Evolutionary conservation across 2,113 vertebrate genomes (phyloP).

Genomic region (Aythya baeri): DNA sequence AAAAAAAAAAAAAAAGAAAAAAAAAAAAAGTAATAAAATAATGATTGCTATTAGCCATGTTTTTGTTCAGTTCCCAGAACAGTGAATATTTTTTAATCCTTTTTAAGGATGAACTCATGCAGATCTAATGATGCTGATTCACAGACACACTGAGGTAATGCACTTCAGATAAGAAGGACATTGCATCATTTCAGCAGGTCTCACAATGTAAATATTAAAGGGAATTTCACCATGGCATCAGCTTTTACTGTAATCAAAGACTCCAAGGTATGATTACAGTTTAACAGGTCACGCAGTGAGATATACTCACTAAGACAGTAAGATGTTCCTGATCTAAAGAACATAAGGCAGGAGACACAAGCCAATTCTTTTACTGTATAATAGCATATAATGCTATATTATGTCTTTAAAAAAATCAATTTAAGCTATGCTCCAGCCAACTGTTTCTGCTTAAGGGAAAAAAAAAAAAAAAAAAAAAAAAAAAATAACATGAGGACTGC

Average conservation of each 20-base stretch:
- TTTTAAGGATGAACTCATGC: slow-evolving; percentile 77
- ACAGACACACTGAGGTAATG: slow-evolving; percentile 78
- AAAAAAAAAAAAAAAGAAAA: not conserved
- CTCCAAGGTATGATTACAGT: slow-evolving; percentile 29
- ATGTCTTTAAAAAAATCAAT: slow-evolving; percentile 7
- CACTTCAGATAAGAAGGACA: slow-evolving; percentile 59
- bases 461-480: not conserved
- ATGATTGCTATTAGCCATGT: not conserved
- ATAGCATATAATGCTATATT: not conserved
- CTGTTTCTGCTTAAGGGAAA: slow-evolving; percentile 18
- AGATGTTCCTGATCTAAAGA: slow-evolving; percentile 57
- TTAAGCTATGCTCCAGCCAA: slow-evolving; percentile 71
- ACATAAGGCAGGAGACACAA: not conserved
- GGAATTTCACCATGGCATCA: slow-evolving; percentile 71
- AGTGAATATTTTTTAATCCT: slow-evolving; percentile 27
- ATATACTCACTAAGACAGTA: slow-evolving; percentile 37
- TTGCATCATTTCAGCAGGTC: slow-evolving; percentile 75
- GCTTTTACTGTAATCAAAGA: slow-evolving; percentile 73
- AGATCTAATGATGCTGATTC: slow-evolving; percentile 80
- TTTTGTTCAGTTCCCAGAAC: slow-evolving; percentile 57
- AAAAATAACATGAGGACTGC: not conserved
- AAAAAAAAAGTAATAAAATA: slow-evolving; percentile 6
- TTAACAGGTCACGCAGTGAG: not conserved
- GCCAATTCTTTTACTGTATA: not conserved
- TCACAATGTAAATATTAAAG: slow-evolving; percentile 66